phyloP scores from a whole-genome alignment of 1,140 invertebrate genomes.

The Calliphora vicina region DNA sequence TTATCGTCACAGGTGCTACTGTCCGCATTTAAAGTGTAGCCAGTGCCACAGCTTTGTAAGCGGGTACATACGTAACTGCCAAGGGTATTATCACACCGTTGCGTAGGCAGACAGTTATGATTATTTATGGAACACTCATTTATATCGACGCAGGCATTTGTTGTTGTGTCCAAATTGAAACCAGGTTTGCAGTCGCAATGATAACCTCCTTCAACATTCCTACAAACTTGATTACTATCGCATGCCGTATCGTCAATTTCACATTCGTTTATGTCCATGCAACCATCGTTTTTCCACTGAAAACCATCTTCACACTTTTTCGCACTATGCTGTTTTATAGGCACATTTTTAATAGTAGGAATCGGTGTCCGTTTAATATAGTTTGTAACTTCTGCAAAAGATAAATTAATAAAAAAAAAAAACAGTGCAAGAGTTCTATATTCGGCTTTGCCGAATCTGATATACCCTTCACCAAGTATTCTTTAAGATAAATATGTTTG shows the following conservation, averaged over 20 bases:
- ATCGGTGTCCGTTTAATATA: neutral
- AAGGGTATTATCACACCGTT: constrained; percentile 89
- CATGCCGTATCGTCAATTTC: constrained; percentile 68
- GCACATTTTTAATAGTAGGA: neutral
- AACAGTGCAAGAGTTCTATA: no score
- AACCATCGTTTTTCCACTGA: constrained; percentile 48
- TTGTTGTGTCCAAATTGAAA: constrained; percentile 73
- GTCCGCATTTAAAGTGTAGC: constrained; percentile 90
- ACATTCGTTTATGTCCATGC: constrained; percentile 81
- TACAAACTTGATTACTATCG: constrained; percentile 74
- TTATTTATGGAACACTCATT: constrained; percentile 70
- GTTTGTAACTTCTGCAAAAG: neutral
- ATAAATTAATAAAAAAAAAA: neutral
- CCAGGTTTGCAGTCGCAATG: constrained; percentile 80
- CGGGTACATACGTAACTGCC: constrained; percentile 85
- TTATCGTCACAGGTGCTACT: constrained; percentile 91
- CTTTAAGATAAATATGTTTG: no score
- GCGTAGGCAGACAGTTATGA: constrained; percentile 70
- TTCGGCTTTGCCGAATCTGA: no score
- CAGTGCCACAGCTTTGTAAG: constrained; percentile 90
- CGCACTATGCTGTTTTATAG: neutral
- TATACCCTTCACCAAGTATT: no score
- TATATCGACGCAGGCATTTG: constrained; percentile 74
- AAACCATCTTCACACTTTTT: constrained; percentile 48
- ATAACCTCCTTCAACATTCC: constrained; percentile 82